These are phyloP conservation scores for Geopemphigus sp. DNA, from an alignment of 1,140 invertebrate genomes.

Conservation along the genomic window DNA sequence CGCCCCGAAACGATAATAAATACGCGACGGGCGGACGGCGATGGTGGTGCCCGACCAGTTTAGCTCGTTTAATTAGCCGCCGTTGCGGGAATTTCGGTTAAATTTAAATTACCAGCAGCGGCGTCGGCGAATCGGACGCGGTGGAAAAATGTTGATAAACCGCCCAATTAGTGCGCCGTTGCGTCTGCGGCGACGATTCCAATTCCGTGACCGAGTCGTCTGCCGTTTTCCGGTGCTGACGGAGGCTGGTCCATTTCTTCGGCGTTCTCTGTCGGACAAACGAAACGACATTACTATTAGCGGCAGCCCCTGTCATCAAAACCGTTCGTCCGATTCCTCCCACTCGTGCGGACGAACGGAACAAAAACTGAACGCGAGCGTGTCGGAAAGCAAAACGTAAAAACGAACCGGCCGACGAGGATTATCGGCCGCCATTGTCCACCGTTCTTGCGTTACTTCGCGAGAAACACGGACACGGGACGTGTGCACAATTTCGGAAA, in stretches of 20 bases:
- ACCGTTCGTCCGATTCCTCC: no score
- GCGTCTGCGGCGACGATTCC: constrained; percentile 26
- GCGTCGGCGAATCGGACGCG: constrained; percentile 30
- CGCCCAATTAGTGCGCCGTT: constrained; percentile 42
- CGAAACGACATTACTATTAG: neutral
- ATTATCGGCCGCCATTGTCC: no score
- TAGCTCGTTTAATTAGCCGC: neutral
- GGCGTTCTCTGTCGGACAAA: constrained; percentile 21
- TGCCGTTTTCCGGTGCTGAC: constrained; percentile 29
- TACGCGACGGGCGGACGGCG: neutral
- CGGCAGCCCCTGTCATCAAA: no score
- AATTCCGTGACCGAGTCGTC: constrained; percentile 33
- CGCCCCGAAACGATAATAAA: no score
- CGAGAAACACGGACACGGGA: no score
- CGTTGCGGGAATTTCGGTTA: neutral
- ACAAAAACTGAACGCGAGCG: no score
- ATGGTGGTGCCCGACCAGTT: no score
- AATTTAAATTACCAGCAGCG: constrained; percentile 5
- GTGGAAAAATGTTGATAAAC: constrained; percentile 48
- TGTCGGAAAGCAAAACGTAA: no score
- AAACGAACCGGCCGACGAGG: no score
- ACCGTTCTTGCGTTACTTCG: no score
- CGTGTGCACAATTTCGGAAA: no score
- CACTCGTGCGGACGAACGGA: no score
- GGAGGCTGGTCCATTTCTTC: constrained; percentile 44